These are phyloP conservation scores for Agrochola macilenta DNA, from an alignment of 2,888 invertebrate species.

Conservation along the genomic window DNA sequence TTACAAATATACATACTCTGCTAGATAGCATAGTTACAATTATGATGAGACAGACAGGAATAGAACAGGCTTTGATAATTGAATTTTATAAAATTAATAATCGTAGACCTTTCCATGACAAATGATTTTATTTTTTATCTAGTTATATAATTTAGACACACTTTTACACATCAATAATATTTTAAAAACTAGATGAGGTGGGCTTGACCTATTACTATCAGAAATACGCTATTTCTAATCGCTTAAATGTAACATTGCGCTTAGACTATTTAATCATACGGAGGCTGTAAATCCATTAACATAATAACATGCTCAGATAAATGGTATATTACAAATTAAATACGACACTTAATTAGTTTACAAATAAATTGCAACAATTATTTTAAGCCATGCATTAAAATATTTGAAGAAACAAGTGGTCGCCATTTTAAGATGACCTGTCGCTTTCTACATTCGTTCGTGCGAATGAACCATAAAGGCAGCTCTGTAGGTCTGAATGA, in stretches of 20 bases:
- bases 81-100: not conserved
- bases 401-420: conserved; percentile 54
- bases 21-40: not conserved
- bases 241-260: conserved; percentile 6
- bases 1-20: not conserved
- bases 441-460: conserved; percentile 51
- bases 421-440: conserved; percentile 49
- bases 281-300: conserved; percentile 28
- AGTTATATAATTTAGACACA: not conserved
- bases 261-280: conserved; percentile 21
- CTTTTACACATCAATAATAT: not conserved
- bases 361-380: conserved; percentile 62
- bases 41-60: not conserved
- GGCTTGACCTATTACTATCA: not conserved
- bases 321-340: conserved; percentile 49
- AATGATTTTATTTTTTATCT: not conserved
- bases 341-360: conserved; percentile 51
- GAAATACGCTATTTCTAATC: not conserved
- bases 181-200: not conserved
- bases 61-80: too few relatives aligned
- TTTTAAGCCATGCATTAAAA: conserved; percentile 47
- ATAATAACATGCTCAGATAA: conserved; percentile 40
- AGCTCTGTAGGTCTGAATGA: conserved; percentile 41
- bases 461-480: not conserved
- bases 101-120: not conserved